Evolutionary conservation across 2,797 vertebrate species (phyloP).

Genomic region (Coccyzus lansbergi): DNA sequence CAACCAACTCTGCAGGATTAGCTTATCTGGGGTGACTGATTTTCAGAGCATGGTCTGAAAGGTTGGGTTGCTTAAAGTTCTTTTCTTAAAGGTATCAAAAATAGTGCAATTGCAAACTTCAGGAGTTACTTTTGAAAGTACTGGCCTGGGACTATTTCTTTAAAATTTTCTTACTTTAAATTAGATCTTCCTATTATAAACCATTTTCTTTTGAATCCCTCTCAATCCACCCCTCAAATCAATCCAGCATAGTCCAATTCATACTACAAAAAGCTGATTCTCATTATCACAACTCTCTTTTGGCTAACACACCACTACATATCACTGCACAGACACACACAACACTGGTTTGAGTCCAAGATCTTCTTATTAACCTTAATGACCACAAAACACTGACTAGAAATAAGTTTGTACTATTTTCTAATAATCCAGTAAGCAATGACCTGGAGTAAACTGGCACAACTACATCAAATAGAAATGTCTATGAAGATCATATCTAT

Average conservation of each 20-base stretch:
- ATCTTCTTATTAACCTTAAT: not conserved
- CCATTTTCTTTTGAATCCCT: not conserved
- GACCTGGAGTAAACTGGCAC: not conserved
- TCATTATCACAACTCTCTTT: not conserved
- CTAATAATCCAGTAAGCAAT: not conserved
- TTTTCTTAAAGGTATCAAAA: not conserved
- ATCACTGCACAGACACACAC: not conserved
- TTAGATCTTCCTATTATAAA: constrained; percentile 17
- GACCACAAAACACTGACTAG: not conserved
- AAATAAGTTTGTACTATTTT: not conserved
- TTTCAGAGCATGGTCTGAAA: not conserved
- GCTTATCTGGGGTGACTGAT: not conserved
- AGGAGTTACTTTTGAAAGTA: not conserved
- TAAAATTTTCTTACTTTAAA: constrained; percentile 17
- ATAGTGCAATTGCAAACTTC: not conserved
- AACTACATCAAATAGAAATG: not conserved
- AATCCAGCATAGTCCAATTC: not conserved
- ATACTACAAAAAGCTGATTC: not conserved
- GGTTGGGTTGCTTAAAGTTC: not conserved
- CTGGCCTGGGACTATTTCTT: not conserved
- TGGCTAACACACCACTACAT: not conserved
- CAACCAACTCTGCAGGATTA: not conserved
- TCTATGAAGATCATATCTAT: not conserved
- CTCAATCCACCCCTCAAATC: not conserved
- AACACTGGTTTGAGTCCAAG: not conserved